Evolutionary conservation across 2,113 vertebrate genomes (phyloP).

Genomic region (Gambusia holbrooki): DNA sequence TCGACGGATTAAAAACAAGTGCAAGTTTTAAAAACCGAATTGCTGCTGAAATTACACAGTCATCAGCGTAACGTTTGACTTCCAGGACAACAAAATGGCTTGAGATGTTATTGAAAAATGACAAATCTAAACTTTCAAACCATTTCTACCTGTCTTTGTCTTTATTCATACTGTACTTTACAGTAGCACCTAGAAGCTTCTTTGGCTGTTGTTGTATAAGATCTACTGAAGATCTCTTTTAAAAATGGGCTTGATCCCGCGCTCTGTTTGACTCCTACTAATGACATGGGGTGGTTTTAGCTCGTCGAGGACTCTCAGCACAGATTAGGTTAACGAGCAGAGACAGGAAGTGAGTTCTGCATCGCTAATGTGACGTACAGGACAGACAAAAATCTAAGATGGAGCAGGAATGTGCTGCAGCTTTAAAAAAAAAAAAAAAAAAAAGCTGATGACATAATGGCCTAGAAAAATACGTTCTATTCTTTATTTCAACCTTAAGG

Average conservation of each 20-base stretch:
- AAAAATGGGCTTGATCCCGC: slow-evolving; percentile 46
- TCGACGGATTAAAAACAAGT: background rate
- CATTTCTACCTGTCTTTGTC: background rate
- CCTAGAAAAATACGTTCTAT: background rate
- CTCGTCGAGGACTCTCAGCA: slow-evolving; percentile 56
- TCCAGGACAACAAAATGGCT: background rate
- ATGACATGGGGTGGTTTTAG: slow-evolving; percentile 49
- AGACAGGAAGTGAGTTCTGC: slow-evolving; percentile 56
- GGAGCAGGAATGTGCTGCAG: slow-evolving; percentile 3
- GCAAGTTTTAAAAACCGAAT: background rate
- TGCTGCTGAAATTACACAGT: background rate
- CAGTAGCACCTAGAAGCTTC: background rate
- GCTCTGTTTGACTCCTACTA: slow-evolving; percentile 53
- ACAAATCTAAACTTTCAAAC: background rate
- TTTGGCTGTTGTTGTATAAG: background rate
- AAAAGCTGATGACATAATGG: background rate
- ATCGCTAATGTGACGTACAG: slow-evolving; percentile 71
- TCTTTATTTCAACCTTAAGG: background rate
- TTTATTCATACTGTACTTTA: too few species aligned
- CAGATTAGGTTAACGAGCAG: slow-evolving; percentile 72
- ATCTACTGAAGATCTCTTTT: slow-evolving; percentile 23
- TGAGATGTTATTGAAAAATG: background rate
- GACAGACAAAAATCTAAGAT: slow-evolving; percentile 50
- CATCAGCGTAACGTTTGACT: background rate
- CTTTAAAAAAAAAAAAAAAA: background rate